phyloP scores from a whole-genome alignment of 2,888 invertebrate species.

The Caenorhabditis doughertyi region DNA sequence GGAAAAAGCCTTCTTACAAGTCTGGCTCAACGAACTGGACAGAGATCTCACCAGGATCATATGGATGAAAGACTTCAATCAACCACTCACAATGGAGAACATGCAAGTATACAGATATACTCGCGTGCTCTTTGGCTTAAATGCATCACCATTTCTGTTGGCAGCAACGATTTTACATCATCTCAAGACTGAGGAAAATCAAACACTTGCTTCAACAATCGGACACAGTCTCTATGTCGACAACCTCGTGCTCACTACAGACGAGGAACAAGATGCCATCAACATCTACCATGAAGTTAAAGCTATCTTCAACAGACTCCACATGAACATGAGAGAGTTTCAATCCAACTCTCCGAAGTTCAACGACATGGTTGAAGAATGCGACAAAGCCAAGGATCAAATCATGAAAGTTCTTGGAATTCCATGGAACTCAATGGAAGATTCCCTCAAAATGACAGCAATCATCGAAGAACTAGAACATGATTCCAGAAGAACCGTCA shows the following conservation, averaged over 20 bases:
- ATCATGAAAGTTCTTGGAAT: conserved; percentile 32
- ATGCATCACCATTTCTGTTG: background rate
- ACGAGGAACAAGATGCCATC: background rate
- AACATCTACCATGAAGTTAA: conserved; percentile 27
- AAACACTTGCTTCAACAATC: conserved; percentile 29
- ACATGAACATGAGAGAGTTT: conserved; percentile 66
- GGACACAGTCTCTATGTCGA: conserved; percentile 66
- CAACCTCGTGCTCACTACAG: conserved; percentile 60
- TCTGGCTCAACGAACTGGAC: conserved; percentile 28
- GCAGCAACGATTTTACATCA: conserved; percentile 61
- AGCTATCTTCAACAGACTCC: conserved; percentile 27
- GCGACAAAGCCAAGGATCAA: conserved; percentile 3
- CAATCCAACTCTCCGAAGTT: conserved; percentile 60
- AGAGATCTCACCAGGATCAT: conserved; percentile 57
- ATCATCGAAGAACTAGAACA: background rate
- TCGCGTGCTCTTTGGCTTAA: conserved; percentile 65
- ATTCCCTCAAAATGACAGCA: background rate
- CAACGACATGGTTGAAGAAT: background rate
- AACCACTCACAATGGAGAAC: conserved; percentile 46
- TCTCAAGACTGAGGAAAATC: conserved; percentile 18
- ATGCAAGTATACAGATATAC: conserved; percentile 47
- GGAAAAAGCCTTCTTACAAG: conserved; percentile 69
- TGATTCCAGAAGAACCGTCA: too few species aligned
- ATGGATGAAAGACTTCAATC: conserved; percentile 49
- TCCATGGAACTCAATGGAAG: background rate